Evolutionary conservation across 2,113 vertebrate genomes (phyloP), one percentile per base, ranked within the genome.

Genomic region (Coturnix japonica): DNA sequence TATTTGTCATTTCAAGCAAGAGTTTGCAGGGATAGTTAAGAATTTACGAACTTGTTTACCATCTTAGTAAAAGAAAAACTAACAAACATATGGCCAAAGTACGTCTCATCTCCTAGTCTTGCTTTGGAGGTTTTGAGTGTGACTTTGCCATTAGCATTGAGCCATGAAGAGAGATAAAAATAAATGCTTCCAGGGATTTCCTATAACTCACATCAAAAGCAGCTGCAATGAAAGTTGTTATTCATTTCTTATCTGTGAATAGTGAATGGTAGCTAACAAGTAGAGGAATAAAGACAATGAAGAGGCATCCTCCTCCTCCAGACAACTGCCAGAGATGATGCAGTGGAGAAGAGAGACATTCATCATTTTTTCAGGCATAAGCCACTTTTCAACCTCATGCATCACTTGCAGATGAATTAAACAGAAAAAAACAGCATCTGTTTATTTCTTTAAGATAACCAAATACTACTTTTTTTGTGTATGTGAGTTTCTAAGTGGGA

Each of bases 191-290:
- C 70, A 86, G 53, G 64, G 74, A 56, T 65, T 44, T 56, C 37
- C 82, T 64, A 11, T 15, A 90, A 37, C 41, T 9, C 65, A 46
- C 30, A 41, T 47, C 30, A 49, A 44, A 77, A 78, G 61, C 26
- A 51, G 26, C 41, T 41, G 21, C 59, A 80, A 81, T 23, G 22
- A 74, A 85, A 56, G 10, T 61, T 90, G 37, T 41, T 87, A 54
- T 77, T 93, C 83, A 88, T 92, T 84, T 51, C 69, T 83, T 91
- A 81, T 93, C 93, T 95, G 88, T 93, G 60, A 94, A 86, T 65
- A 77, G 47, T 90, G 64, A 95, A 84, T 65, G 80, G 53, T 64
- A 88, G 43, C 39, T 91, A 83, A 81, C 47, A 86, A 90, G 80
- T 21, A 67, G 78, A 93, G 57, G 47, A 60, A 91, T 81, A 61